Evolutionary conservation across 2,113 vertebrate species (phyloP).

Genomic region (Crotophaga sulcirostris): DNA sequence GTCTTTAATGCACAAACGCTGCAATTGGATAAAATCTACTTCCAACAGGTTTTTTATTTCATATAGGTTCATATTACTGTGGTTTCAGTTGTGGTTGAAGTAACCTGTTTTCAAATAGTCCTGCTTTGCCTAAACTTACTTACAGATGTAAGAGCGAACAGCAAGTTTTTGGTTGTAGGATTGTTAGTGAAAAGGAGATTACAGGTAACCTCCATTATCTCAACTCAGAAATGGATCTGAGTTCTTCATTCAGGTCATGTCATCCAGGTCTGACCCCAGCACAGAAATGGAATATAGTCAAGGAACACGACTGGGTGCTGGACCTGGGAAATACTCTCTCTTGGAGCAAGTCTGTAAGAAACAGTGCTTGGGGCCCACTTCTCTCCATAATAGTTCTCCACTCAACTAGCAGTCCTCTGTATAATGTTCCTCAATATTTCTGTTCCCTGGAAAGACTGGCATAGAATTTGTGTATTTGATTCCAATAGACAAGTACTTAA

Average conservation of each 20-base stretch:
- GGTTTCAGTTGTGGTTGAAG: neutral
- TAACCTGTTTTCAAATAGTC: neutral
- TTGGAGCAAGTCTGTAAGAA: neutral
- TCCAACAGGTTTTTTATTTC: neutral
- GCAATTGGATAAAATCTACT: neutral
- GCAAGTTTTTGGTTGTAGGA: neutral
- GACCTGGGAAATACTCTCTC: neutral
- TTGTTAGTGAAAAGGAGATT: neutral
- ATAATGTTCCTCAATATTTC: neutral
- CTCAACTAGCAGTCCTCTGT: neutral
- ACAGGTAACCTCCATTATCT: neutral
- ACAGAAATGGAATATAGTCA: neutral
- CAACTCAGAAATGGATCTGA: neutral
- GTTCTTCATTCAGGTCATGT: rapidly evolving
- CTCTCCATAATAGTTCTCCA: neutral
- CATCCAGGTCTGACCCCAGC: neutral
- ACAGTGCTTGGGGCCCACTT: neutral
- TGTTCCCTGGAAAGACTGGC: neutral
- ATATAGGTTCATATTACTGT: neutral
- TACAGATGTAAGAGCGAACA: neutral
- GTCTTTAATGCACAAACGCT: neutral
- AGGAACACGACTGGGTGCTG: neutral
- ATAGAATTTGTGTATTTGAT: neutral
- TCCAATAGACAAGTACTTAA: neutral
- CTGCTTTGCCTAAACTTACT: neutral